Evolutionary conservation across 2,797 vertebrate genomes (phyloP), one percentile per base, ranked within the genome.

Genomic region (Podarcis lilfordi): DNA sequence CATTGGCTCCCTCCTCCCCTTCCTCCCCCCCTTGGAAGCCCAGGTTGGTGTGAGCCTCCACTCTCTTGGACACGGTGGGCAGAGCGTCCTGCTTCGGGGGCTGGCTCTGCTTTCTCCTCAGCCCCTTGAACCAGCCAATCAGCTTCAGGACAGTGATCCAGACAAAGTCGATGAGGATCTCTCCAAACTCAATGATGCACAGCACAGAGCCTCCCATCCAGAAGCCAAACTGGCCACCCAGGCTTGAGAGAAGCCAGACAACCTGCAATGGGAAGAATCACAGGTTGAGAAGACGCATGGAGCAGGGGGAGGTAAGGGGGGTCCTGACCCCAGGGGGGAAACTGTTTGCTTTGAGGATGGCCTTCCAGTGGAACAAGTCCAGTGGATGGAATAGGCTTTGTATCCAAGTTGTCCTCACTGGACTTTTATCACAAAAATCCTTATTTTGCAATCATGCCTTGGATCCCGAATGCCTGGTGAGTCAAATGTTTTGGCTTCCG

Each of bases 151-250:
- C 0, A 1, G 96, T 97, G 95, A 98, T 98, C 97, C 97, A 98
- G 68, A 97, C 32, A 0, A 96, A 97, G 92, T 98, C 97, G 0
- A 98, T 97, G 91, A 98, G 94, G 93, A 98, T 98, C 89, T 98
- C 97, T 2, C 94, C 97, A 0, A 98, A 97, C 88, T 98, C 97
- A 0, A 98, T 97, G 91, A 98, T 96, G 92, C 97, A 98, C 80
- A 98, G 93, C 92, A 98, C 97, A 0, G 97, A 98, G 89, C 97
- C 97, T 0, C 97, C 97, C 97, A 98, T 98, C 97, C 97, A 98
- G 96, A 98, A 97, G 75, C 97, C 97, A 0, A 98, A 98, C 90
- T 98, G 97, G 9, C 97, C 97, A 0, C 97, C 97, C 82, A 98
- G 93, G 80, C 90, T 98, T 0, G 97, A 98, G 29, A 97, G 97